Conservation (phyloP, 2,113 vertebrate genomes). For the Epinephelus lanceolatus region DNA sequence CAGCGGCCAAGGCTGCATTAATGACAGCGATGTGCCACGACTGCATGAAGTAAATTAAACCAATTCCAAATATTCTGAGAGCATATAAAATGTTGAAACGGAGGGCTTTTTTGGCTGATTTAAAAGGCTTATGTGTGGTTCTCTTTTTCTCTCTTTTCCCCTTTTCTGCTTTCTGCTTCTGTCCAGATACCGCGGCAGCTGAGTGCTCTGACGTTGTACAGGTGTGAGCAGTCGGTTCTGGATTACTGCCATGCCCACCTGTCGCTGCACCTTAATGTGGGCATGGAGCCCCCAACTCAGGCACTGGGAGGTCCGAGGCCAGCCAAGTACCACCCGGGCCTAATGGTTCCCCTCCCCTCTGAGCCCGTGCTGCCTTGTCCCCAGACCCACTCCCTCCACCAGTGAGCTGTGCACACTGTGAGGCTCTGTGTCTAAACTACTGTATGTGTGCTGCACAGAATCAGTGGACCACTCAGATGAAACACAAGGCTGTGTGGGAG, state of each 20-base stretch:
- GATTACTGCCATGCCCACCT: conserved; percentile 82
- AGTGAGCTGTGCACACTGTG: conserved; percentile 69
- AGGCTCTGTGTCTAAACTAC: conserved; percentile 51
- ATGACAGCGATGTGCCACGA: conserved; percentile 58
- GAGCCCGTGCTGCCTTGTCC: conserved; percentile 73
- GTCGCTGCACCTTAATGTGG: conserved; percentile 74
- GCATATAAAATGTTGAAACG: conserved; percentile 38
- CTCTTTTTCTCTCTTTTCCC: conserved; percentile 32
- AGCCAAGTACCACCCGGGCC: conserved; percentile 61
- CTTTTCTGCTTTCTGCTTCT: conserved; percentile 29
- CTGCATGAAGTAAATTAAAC: conserved; percentile 69
- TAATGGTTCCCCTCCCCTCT: conserved; percentile 63
- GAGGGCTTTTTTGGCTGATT: conserved; percentile 40
- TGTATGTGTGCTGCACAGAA: conserved; percentile 50
- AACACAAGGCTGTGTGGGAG: conserved; percentile 52
- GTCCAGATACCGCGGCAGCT: conserved; percentile 77
- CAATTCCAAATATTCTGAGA: conserved; percentile 65
- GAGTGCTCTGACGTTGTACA: conserved; percentile 78
- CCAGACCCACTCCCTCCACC: conserved; percentile 71
- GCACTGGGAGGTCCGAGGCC: conserved; percentile 64
- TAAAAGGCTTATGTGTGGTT: conserved; percentile 24
- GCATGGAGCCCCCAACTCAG: conserved; percentile 67
- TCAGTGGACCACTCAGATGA: conserved; percentile 42
- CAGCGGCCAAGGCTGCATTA: conserved; percentile 69
- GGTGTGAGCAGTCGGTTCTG: conserved; percentile 80